A percentile compares a stretch with the other conserved stretches of the same genome.
Evolutionary conservation across 2,113 vertebrate genomes (phyloP).

Genomic region (human (Homo sapiens)): GRCh38 chr14:54107001-54107500

Average conservation of each 20-base stretch:
- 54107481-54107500: slow-evolving; percentile 38
- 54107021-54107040: background rate
- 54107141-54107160: slow-evolving; percentile 75
- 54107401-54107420: background rate
- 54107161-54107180: slow-evolving; percentile 79
- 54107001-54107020: background rate
- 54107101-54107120: slow-evolving; percentile 52
- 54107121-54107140: slow-evolving; percentile 73
- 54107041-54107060: background rate
- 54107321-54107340: slow-evolving; percentile 19
- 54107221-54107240: slow-evolving; percentile 74
- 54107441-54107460: slow-evolving; percentile 40
- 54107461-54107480: slow-evolving; percentile 16
- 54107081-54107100: slow-evolving; percentile 34
- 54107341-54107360: slow-evolving; percentile 19
- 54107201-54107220: slow-evolving; percentile 76
- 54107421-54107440: background rate
- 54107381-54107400: background rate
- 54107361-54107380: background rate
- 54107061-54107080: slow-evolving; percentile 35
- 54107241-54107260: slow-evolving; percentile 57
- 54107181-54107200: slow-evolving; percentile 79
- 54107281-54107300: slow-evolving; percentile 45
- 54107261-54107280: slow-evolving; percentile 62
- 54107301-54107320: background rate